Evolutionary conservation across 2,113 vertebrate genomes (phyloP), one percentile per base, ranked within the genome.

Genomic region (Oophaga pumilio): DNA sequence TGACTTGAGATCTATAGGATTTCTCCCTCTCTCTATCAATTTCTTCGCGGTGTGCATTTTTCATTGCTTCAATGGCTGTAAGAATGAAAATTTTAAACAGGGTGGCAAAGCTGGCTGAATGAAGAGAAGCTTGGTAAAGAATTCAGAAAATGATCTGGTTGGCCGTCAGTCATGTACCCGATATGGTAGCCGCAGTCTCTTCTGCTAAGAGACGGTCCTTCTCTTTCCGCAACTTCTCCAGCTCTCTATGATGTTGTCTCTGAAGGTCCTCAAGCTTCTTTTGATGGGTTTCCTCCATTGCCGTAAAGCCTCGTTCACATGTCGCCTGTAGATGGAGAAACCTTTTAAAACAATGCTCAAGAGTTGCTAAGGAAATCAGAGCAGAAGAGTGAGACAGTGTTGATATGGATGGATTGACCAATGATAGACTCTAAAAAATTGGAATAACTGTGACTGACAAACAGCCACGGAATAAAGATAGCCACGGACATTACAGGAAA

Each of bases 271-370:
- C 97, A 0, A 99, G 95, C 87, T 98, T 96, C 91, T 99, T 99
- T 89, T 98, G 97, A 91, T 99, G 97, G 0, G 97, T 99, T 90
- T 99, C 97, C 90, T 99, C 98, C 98, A 99, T 99, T 62, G 97
- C 97, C 17, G 97, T 94, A 92, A 99, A 99, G 52, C 98, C 98
- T 57, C 97, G 95, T 92, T 99, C 98, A 82, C 98, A 99, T 0
- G 98, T 99, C 88, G 97, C 97, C 98, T 99, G 91, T 13, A 89
- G 90, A 89, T 89, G 2, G 78, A 85, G 90, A 4, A 28, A 33
- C 12, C 26, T 11, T 82, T 77, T 77, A 84, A 64, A 57, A 57
- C 3, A 60, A 33, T 7, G 13, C 60, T 24, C 18, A 0, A 18
- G 59, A 3, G 80, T 22, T 6, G 8, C 20, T 50, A 28, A 50